Evolutionary conservation across 1,140 invertebrate genomes (phyloP).

Genomic region (Diorhabda elongata): DNA sequence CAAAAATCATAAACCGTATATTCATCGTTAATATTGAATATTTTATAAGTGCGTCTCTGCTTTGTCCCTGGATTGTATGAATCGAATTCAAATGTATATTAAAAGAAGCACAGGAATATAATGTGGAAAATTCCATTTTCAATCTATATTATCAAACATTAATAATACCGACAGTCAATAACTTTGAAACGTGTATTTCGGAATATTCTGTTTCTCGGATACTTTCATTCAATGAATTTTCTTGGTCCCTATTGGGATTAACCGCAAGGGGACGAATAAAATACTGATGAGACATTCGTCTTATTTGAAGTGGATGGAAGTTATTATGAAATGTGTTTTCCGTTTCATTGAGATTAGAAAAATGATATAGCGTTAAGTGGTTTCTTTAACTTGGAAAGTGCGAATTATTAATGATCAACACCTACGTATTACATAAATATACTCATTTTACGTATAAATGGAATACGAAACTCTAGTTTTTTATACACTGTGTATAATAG

Average conservation of each 20-base stretch:
- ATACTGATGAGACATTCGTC: background rate
- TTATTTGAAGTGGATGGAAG: background rate
- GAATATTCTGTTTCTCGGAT: conserved; percentile 30
- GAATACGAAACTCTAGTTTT: too few species aligned
- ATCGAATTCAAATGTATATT: conserved; percentile 31
- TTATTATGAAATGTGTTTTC: background rate
- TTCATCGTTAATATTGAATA: too few species aligned
- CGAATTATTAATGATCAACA: background rate
- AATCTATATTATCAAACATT: conserved; percentile 38
- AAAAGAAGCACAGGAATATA: conserved; percentile 34
- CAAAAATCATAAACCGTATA: too few species aligned
- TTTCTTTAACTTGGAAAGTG: background rate
- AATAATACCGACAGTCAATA: conserved; percentile 40
- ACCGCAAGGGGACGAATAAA: background rate
- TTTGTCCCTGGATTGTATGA: background rate
- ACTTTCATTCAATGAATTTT: background rate
- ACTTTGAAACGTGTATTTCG: conserved; percentile 36
- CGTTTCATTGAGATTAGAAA: background rate
- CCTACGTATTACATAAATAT: too few species aligned
- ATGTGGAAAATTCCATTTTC: conserved; percentile 39
- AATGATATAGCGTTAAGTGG: background rate
- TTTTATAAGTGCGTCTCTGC: too few species aligned
- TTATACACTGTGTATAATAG: too few species aligned
- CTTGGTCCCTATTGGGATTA: background rate
- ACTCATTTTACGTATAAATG: too few species aligned